Base-by-base conservation (phyloP, 2,888 invertebrate genomes). In the Diabrotica balteata region DNA sequence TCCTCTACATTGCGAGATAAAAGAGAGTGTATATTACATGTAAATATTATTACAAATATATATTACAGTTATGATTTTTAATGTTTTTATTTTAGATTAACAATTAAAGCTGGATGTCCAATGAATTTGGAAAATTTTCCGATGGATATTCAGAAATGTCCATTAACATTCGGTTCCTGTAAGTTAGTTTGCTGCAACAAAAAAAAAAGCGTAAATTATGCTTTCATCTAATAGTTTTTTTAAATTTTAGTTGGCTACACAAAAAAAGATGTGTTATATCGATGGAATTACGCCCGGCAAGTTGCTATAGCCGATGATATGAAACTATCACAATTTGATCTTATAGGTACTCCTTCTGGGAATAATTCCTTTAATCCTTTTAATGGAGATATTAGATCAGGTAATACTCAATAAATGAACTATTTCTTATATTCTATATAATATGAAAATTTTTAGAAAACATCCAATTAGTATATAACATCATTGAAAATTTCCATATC, bases 41-140 rank as follows among this genome's bases (percentile, higher is more conserved):
- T 32, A 32, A 6, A n/a, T 5, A 59, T 10, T 5, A 22, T 32
- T 10, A 7, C 10, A 8, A 55, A 4, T 17, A 8, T 5, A 52
- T 52, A 17, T 17, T 17, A 17, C 8, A 52, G 3, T 22, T 6
- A 52, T 4, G 2, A n/a, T 52, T 22, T 8, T 52, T 52, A 8
- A 52, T n/a, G 11, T 44, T 75, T 73, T 64, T 69, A 73, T 85
- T 83, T 50, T 84, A 93, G 93, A 78, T 84, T 94, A 75, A 94
- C 94, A 45, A 93, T 94, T 75, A 92, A 92, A 82, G 93, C 94
- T 17, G 91, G 91, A 49, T 94, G 94, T 78, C 91, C 91, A 6
- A 94, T 94, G 94, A 91, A 93, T 82, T 85, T 94, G 66, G 91
- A 92, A 80, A 92, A 93, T 80, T 94, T 94, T 81, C 94, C 94